phyloP scores from a whole-genome alignment of 1,140 invertebrate genomes.

The Aphaenogaster ashmeadi region DNA sequence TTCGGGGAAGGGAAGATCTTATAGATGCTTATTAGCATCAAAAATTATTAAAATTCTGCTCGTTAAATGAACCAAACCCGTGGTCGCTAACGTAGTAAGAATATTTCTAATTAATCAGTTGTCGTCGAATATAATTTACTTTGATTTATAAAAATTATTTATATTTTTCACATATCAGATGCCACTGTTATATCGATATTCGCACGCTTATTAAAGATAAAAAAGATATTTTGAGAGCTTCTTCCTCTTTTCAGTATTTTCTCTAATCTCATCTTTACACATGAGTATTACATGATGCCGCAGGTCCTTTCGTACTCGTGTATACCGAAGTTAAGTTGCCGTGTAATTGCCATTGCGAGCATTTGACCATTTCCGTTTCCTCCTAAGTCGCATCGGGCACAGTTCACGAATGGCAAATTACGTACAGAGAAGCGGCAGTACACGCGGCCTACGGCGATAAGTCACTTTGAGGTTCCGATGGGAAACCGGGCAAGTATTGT shows the following conservation, averaged over 20 bases:
- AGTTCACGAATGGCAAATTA: conserved; percentile 23
- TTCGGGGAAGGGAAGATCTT: no score
- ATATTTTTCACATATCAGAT: background rate
- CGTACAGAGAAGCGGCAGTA: background rate
- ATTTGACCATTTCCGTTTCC: background rate
- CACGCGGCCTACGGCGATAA: conserved; percentile 44
- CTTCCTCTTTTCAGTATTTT: background rate
- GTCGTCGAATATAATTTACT: no score
- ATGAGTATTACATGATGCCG: no score
- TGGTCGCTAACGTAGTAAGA: no score
- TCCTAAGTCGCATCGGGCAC: background rate
- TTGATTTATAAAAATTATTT: no score
- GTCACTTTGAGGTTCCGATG: conserved; percentile 64
- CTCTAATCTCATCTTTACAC: background rate
- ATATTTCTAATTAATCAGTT: no score
- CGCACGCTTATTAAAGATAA: background rate
- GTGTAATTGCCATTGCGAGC: background rate
- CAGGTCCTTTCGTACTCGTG: background rate
- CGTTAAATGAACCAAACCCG: no score
- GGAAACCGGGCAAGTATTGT: conserved; percentile 60
- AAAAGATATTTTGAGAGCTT: background rate
- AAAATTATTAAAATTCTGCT: no score
- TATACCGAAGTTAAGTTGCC: background rate
- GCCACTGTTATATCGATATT: background rate
- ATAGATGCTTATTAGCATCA: no score